phyloP scores from a whole-genome alignment of 2,888 invertebrate genomes.

The Heteromyza rotundicornis region DNA sequence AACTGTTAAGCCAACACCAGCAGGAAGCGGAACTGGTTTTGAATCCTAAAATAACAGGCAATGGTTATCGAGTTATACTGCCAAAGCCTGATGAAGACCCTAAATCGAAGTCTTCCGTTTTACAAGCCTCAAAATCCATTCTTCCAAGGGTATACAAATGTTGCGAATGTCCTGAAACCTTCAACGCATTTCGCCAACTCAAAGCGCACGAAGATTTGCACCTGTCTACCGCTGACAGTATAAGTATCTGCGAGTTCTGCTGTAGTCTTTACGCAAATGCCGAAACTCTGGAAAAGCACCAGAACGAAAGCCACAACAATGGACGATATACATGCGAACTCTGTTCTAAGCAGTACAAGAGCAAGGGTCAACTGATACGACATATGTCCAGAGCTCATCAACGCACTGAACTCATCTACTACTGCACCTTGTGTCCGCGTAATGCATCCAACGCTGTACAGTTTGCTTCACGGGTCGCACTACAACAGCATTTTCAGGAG shows the following conservation, averaged over 20 bases:
- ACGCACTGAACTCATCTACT: slow-evolving; percentile 28
- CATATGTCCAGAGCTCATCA: slow-evolving; percentile 33
- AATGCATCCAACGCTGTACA: neutral
- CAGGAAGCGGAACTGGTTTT: neutral
- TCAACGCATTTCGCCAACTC: slow-evolving; percentile 34
- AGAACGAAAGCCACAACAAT: slow-evolving; percentile 24
- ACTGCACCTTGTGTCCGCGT: slow-evolving; percentile 30
- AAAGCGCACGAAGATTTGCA: slow-evolving; percentile 32
- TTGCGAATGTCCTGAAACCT: slow-evolving; percentile 32
- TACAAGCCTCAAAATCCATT: neutral
- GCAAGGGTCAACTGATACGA: slow-evolving; percentile 32
- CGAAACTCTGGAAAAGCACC: slow-evolving; percentile 28
- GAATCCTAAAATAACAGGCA: slow-evolving; percentile 5
- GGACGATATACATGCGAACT: slow-evolving; percentile 30
- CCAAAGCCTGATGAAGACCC: neutral
- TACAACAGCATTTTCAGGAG: slow-evolving; percentile 29
- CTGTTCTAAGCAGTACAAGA: slow-evolving; percentile 28
- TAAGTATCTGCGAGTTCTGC: slow-evolving; percentile 36
- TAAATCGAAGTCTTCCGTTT: neutral
- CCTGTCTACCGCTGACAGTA: slow-evolving; percentile 8
- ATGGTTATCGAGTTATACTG: too few relatives aligned
- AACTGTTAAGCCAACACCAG: neutral
- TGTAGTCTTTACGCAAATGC: slow-evolving; percentile 31
- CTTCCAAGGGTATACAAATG: slow-evolving; percentile 35
- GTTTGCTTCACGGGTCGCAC: slow-evolving; percentile 14